Percentiles rank a stretch among this genome's conserved stretches.
Evolutionary conservation across 2,113 vertebrate species (phyloP).

Genomic region (Pituophis catenifer): DNA sequence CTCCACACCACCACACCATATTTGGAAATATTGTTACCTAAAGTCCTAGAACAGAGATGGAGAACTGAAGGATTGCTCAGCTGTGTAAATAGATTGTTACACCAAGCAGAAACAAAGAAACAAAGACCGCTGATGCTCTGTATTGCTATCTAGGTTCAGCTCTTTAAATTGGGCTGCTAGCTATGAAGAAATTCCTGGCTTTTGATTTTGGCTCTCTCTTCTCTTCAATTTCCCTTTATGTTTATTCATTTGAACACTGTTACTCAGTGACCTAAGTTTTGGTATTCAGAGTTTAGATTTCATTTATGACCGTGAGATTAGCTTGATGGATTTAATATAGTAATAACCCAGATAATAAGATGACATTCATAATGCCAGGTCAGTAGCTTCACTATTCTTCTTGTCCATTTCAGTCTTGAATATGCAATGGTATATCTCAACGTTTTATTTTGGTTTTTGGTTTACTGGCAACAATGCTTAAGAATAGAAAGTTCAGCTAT

Average conservation of each 20-base stretch:
- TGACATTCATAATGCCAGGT: background rate
- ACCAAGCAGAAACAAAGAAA: background rate
- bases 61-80: background rate
- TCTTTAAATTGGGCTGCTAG: background rate
- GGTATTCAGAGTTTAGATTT: background rate
- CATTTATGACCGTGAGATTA: background rate
- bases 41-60: background rate
- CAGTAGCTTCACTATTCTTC: background rate
- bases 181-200: background rate
- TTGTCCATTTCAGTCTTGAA: background rate
- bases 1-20: background rate
- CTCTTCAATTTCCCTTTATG: background rate
- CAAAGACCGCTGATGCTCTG: background rate
- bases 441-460: accelerated
- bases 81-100: background rate
- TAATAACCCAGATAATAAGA: background rate
- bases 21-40: background rate
- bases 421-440: background rate
- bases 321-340: background rate
- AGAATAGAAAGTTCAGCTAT: background rate
- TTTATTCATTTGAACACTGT: background rate
- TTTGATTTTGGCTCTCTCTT: background rate
- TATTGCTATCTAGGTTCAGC: background rate
- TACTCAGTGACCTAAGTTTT: background rate
- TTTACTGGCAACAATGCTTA: background rate